These are phyloP conservation scores for Engraulis encrasicolus DNA, from an alignment of 2,113 vertebrate genomes.

Conservation along the genomic window DNA sequence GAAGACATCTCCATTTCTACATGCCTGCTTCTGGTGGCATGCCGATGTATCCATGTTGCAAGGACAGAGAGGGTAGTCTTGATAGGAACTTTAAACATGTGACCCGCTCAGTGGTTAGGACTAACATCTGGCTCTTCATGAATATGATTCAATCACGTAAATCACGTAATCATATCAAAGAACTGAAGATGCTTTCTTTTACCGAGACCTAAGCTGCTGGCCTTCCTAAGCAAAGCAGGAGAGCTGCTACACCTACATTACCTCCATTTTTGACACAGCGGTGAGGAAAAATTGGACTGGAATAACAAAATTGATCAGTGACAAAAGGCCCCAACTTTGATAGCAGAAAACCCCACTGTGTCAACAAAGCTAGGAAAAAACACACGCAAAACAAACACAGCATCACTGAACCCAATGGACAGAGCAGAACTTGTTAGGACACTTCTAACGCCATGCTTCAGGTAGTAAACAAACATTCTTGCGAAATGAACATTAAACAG, in stretches of 20 bases:
- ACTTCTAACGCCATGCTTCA: neutral
- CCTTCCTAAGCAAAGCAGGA: neutral
- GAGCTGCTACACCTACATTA: neutral
- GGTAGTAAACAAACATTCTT: neutral
- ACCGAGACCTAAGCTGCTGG: neutral
- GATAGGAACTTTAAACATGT: conserved; percentile 38
- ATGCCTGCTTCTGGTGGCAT: neutral
- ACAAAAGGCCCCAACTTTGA: neutral
- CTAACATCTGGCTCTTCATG: conserved; percentile 52
- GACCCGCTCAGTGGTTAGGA: conserved; percentile 31
- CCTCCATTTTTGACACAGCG: neutral
- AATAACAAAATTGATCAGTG: neutral
- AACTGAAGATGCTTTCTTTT: conserved; percentile 40
- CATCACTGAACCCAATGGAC: neutral
- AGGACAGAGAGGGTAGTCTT: conserved; percentile 47
- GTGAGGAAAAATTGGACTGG: neutral
- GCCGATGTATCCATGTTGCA: neutral
- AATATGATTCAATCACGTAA: conserved; percentile 64
- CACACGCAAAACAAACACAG: neutral
- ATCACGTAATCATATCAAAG: conserved; percentile 52
- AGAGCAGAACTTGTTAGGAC: neutral
- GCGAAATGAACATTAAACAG: no score
- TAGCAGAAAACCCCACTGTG: neutral
- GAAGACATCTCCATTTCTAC: neutral
- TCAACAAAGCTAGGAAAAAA: neutral